Conservation (phyloP, 2,888 invertebrate genomes). For the Eutolmus rufibarbis region DNA sequence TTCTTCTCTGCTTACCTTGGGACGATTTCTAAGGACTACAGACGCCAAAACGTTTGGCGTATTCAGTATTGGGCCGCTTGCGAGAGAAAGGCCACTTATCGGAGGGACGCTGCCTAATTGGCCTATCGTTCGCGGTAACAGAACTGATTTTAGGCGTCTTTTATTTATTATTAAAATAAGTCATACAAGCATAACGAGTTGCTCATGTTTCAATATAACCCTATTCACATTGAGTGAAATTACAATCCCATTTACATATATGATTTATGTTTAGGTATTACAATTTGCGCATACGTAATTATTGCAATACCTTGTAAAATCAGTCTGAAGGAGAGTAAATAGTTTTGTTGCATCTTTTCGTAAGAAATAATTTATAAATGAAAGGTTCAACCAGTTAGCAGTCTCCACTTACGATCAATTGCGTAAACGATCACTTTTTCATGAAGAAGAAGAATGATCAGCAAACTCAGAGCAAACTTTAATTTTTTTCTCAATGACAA, state of each 20-base stretch:
- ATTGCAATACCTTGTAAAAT: not conserved
- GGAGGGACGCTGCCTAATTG: not conserved
- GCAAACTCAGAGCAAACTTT: not conserved
- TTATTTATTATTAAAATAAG: not conserved
- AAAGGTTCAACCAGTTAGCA: not conserved
- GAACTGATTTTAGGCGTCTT: not conserved
- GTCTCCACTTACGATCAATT: not conserved
- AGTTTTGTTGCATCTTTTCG: not conserved
- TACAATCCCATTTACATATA: not conserved
- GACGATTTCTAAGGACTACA: not conserved
- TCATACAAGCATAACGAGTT: not conserved
- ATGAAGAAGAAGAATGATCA: not conserved
- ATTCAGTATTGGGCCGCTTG: not conserved
- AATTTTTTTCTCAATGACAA: not conserved
- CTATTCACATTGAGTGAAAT: not conserved
- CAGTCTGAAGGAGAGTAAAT: not conserved
- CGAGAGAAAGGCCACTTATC: not conserved
- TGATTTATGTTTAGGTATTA: not conserved
- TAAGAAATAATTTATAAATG: not conserved
- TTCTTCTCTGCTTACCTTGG: not conserved
- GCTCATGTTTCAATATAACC: not conserved
- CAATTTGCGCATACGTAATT: not conserved
- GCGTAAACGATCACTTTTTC: not conserved
- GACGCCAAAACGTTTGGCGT: not conserved
- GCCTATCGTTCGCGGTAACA: not conserved